These are phyloP conservation scores for Nibea albiflora DNA, from an alignment of 2,113 vertebrate genomes.

Conservation along the genomic window DNA sequence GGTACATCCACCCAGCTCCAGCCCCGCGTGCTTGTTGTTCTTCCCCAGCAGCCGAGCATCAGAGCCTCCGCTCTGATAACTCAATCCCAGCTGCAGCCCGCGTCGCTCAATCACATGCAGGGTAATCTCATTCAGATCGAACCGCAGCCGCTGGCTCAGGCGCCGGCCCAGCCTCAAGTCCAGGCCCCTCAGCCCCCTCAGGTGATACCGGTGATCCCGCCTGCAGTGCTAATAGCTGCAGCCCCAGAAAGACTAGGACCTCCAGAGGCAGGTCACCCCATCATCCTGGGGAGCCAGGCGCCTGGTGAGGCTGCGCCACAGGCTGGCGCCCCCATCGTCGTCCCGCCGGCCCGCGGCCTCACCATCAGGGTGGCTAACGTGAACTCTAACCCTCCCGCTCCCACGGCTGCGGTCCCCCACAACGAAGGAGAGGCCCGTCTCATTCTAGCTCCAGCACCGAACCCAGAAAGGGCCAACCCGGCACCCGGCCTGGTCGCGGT, in stretches of 20 bases:
- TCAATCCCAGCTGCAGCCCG: conserved; percentile 30
- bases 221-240: conserved; percentile 78
- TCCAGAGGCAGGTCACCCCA: conserved; percentile 75
- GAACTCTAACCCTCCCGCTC: conserved; percentile 36
- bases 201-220: conserved; percentile 40
- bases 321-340: conserved; percentile 12
- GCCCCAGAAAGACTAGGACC: conserved; percentile 79
- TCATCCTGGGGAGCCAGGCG: conserved; percentile 76
- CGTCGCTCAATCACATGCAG: conserved; percentile 8
- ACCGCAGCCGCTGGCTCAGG: conserved; percentile 62
- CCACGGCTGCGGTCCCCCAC: conserved; percentile 18
- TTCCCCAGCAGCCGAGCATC: conserved; percentile 54
- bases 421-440: conserved; percentile 40
- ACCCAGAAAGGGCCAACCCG: conserved; percentile 46
- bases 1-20: conserved; percentile 42
- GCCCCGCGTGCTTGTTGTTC: conserved; percentile 14
- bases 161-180: conserved; percentile 50
- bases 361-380: conserved; percentile 26
- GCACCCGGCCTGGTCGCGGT: conserved; percentile 21
- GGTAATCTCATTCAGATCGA: conserved; percentile 74
- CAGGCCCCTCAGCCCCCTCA: conserved; percentile 54
- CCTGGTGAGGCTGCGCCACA: conserved; percentile 37
- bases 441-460: conserved; percentile 31
- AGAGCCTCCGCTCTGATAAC: conserved; percentile 45
- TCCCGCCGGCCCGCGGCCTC: background rate